phyloP scores from a whole-genome alignment of 1,140 invertebrate genomes.

The Heliconius hermathena region DNA sequence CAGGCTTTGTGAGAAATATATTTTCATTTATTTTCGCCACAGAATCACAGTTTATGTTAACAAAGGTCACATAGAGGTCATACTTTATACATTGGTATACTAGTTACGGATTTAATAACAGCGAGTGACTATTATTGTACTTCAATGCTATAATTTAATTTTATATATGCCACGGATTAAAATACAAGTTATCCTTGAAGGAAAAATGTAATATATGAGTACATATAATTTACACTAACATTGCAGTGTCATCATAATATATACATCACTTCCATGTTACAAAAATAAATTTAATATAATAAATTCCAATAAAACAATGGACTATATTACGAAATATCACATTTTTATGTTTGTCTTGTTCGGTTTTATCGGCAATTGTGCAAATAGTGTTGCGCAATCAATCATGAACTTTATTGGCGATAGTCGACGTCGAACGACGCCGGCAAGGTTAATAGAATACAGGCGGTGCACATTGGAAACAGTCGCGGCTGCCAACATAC shows the following conservation, averaged over 20 bases:
- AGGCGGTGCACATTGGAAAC: constrained; percentile 49
- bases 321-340: constrained; percentile 29
- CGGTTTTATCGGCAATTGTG: constrained; percentile 48
- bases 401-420: constrained; percentile 53
- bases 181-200: neutral
- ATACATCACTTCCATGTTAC: neutral
- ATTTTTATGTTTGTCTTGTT: constrained; percentile 30
- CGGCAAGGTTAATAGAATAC: constrained; percentile 61
- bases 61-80: constrained; percentile 3
- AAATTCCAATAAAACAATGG: constrained; percentile 21
- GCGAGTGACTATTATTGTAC: neutral
- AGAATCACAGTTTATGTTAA: neutral
- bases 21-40: neutral
- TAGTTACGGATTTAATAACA: neutral
- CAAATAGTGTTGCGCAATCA: constrained; percentile 62
- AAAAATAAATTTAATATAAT: constrained; percentile 8
- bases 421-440: constrained; percentile 40
- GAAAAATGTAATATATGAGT: neutral
- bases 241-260: neutral
- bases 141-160: neutral
- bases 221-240: neutral
- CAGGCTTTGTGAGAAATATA: neutral
- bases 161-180: neutral
- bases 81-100: neutral
- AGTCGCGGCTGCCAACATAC: constrained; percentile 25